Evolutionary conservation across 2,797 vertebrate genomes (phyloP).

Genomic region (Sebastes oblongus): DNA sequence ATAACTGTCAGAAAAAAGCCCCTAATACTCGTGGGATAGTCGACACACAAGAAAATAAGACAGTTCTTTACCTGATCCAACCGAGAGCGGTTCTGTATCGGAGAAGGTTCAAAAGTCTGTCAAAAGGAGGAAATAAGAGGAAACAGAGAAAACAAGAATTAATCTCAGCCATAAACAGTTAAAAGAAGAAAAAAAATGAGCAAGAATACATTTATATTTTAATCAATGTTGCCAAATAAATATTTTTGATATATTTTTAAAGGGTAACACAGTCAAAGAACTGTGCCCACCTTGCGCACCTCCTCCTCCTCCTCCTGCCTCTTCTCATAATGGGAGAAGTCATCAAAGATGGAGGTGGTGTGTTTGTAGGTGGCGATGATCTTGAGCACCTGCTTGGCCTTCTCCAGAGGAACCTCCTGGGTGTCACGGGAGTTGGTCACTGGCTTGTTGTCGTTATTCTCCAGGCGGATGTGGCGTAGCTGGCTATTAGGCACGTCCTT

Average conservation of each 20-base stretch:
- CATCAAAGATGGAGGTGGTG: conserved; percentile 98
- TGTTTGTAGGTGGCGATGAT: conserved; percentile 96
- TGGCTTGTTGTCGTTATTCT: conserved; percentile 98
- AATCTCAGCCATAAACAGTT: not conserved
- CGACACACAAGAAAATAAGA: not conserved
- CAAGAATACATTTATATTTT: not conserved
- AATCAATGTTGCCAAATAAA: not conserved
- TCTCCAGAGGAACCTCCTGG: conserved; percentile 97
- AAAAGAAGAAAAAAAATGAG: not conserved
- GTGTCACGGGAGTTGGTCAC: conserved; percentile 98
- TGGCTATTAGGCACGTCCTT: conserved; percentile 98
- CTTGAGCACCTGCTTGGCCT: conserved; percentile 96
- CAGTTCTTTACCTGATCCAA: conserved; percentile 79
- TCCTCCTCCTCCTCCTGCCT: conserved; percentile 97
- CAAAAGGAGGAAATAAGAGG: conserved; percentile 23
- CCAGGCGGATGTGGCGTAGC: conserved; percentile 94
- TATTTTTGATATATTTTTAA: not conserved
- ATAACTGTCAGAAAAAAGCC: not conserved
- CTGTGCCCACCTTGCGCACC: conserved; percentile 89
- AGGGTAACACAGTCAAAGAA: not conserved
- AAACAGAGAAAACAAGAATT: conserved; percentile 32
- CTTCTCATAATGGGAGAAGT: conserved; percentile 97
- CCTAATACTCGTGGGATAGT: not conserved
- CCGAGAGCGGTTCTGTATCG: conserved; percentile 79
- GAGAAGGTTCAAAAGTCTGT: conserved; percentile 81